Evolutionary conservation across 2,797 vertebrate species (phyloP).

Genomic region (Loris lydekkerianus): DNA sequence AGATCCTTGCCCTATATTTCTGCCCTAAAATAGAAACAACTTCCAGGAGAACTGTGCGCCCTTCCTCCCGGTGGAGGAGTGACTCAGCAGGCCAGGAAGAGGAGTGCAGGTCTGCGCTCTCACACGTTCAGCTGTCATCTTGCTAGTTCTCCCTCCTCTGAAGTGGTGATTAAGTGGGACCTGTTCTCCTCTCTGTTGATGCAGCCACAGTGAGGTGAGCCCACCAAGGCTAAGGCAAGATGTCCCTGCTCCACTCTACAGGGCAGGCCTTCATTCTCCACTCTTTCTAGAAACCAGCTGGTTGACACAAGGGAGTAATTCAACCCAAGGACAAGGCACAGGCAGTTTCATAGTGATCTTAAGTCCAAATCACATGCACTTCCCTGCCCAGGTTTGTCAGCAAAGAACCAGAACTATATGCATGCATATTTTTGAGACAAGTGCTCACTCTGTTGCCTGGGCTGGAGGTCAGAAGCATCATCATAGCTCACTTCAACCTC

Average conservation of each 20-base stretch:
- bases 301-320: neutral
- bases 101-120: neutral
- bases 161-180: neutral
- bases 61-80: neutral
- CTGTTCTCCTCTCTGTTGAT: neutral
- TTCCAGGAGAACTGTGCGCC: neutral
- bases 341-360: neutral
- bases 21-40: conserved; percentile 12
- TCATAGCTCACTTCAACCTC: neutral
- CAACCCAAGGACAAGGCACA: neutral
- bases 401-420: neutral
- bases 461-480: neutral
- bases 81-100: neutral
- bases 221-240: neutral
- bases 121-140: neutral
- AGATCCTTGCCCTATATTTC: neutral
- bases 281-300: neutral
- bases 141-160: neutral
- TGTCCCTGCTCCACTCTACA: fast-evolving
- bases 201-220: fast-evolving
- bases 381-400: neutral
- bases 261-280: neutral
- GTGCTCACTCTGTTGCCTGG: neutral
- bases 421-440: neutral
- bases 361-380: neutral